Conservation (phyloP, 2,113 vertebrate species). For the Ptilonorhynchus violaceus region DNA sequence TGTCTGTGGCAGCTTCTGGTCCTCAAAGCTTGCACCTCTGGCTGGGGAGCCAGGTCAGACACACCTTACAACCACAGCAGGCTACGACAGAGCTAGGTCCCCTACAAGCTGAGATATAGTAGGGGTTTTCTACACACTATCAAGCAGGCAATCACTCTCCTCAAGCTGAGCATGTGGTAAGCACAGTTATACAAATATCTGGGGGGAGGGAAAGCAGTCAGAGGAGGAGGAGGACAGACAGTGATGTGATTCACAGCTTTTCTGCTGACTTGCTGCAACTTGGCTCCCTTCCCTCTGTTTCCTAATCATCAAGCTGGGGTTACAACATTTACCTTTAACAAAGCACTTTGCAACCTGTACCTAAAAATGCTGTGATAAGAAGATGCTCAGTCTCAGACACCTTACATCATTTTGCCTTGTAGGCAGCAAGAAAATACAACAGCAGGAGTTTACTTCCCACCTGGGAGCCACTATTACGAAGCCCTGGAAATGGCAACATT, state of each 20-base stretch:
- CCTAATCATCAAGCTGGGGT: not conserved
- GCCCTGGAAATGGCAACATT: not conserved
- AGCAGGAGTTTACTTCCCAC: not conserved
- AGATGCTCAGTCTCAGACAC: not conserved
- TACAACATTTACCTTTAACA: not conserved
- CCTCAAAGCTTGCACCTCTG: not conserved
- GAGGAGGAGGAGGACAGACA: not conserved
- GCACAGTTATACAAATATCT: not conserved
- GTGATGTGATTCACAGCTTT: not conserved
- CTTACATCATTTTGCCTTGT: not conserved
- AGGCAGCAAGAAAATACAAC: not conserved
- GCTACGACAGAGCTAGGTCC: not conserved
- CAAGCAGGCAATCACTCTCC: not conserved
- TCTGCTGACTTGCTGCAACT: conserved; percentile 6
- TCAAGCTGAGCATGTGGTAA: not conserved
- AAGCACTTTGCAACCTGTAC: not conserved
- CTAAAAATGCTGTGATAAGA: not conserved
- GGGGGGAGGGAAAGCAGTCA: not conserved
- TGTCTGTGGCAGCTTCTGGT: not conserved
- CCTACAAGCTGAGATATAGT: not conserved
- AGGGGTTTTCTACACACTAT: not conserved
- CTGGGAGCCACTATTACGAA: not conserved
- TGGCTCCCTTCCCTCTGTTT: not conserved
- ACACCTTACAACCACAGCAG: not conserved
- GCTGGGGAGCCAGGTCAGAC: not conserved